These are phyloP conservation scores for Caenorhabditis afra DNA, from an alignment of 2,888 invertebrate genomes.

Conservation along the genomic window DNA sequence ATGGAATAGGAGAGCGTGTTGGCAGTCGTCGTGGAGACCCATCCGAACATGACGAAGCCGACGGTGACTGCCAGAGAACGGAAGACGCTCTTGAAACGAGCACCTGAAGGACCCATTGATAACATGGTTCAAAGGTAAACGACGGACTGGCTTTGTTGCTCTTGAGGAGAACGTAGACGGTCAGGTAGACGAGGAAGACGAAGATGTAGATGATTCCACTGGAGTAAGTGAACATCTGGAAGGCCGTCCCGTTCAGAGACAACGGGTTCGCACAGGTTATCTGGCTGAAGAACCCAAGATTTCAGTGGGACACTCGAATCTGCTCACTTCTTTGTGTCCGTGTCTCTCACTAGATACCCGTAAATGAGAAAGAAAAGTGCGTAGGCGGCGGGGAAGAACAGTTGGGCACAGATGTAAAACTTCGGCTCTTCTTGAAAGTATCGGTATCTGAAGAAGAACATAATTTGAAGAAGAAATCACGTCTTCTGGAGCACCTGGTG, in stretches of 20 bases:
- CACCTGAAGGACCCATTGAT: too few relatives aligned
- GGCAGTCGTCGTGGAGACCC: slow-evolving; percentile 56
- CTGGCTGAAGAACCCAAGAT: slow-evolving; percentile 33
- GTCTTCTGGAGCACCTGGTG: slow-evolving; percentile 24
- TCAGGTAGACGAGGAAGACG: slow-evolving; percentile 51
- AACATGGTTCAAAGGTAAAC: too few relatives aligned
- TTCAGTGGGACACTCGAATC: background rate
- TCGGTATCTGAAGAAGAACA: slow-evolving; percentile 45
- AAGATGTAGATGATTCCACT: slow-evolving; percentile 50
- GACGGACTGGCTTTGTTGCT: slow-evolving; percentile 59
- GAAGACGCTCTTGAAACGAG: slow-evolving; percentile 61
- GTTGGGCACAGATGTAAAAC: slow-evolving; percentile 49
- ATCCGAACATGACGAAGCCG: slow-evolving; percentile 61
- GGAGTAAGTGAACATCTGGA: slow-evolving; percentile 60
- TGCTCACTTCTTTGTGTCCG: slow-evolving; percentile 32
- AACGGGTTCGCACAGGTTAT: slow-evolving; percentile 59
- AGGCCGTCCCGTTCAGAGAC: slow-evolving; percentile 54
- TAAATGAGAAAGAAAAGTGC: slow-evolving; percentile 47
- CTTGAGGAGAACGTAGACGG: slow-evolving; percentile 50
- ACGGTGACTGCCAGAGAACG: slow-evolving; percentile 61
- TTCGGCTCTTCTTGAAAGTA: slow-evolving; percentile 56
- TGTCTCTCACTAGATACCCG: slow-evolving; percentile 42
- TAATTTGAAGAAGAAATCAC: background rate
- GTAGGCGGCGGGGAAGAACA: slow-evolving; percentile 55
- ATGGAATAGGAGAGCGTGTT: slow-evolving; percentile 55